phyloP scores from a whole-genome alignment of 1,140 invertebrate species.

The Drosophila equinoxialis region DNA sequence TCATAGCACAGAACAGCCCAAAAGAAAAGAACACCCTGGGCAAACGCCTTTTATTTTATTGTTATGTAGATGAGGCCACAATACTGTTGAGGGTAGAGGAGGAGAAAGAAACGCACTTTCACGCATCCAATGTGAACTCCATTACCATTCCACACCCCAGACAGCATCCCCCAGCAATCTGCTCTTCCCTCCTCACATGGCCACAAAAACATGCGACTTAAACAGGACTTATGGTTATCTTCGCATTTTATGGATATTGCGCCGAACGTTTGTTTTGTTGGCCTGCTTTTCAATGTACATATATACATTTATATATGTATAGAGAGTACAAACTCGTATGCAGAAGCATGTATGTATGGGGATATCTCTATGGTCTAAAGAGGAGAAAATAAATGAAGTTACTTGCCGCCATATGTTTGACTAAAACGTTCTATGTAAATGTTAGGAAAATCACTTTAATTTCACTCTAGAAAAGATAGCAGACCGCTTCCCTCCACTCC shows the following conservation, averaged over 20 bases:
- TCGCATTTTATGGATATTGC: slow-evolving; percentile 82
- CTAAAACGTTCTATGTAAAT: slow-evolving; percentile 76
- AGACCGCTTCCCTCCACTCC: no score
- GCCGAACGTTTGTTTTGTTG: slow-evolving; percentile 39
- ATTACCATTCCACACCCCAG: slow-evolving; percentile 19
- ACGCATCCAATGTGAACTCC: slow-evolving; percentile 34
- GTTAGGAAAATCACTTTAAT: slow-evolving; percentile 70
- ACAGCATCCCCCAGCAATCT: slow-evolving; percentile 38
- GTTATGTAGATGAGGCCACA: slow-evolving; percentile 77
- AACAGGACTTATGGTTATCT: slow-evolving; percentile 83
- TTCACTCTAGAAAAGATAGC: slow-evolving; percentile 27
- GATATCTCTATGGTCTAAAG: neutral
- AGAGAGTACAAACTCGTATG: neutral
- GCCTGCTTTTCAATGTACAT: slow-evolving; percentile 51
- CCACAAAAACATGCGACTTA: slow-evolving; percentile 68
- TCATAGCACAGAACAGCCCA: slow-evolving; percentile 12
- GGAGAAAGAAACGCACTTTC: slow-evolving; percentile 56
- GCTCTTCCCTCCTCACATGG: slow-evolving; percentile 6
- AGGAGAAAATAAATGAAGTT: slow-evolving; percentile 74
- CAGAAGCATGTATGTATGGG: neutral
- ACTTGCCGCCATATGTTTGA: slow-evolving; percentile 69
- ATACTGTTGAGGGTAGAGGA: slow-evolving; percentile 19
- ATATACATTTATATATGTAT: neutral
- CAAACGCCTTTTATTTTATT: slow-evolving; percentile 76
- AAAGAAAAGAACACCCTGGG: slow-evolving; percentile 23